phyloP scores from a whole-genome alignment of 2,888 invertebrate genomes.

The Lasioglossum villosulum region DNA sequence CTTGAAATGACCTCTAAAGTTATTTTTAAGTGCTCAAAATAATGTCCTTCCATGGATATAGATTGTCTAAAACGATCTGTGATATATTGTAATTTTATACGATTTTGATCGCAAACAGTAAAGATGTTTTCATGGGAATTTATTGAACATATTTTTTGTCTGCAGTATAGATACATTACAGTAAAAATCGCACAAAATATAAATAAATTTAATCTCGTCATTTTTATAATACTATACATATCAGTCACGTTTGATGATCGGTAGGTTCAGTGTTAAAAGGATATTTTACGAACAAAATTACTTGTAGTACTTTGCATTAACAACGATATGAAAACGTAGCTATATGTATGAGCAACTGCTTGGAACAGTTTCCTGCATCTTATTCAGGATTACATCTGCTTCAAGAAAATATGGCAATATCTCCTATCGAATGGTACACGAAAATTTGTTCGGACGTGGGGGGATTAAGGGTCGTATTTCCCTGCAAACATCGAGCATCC shows the following conservation, averaged over 20 bases:
- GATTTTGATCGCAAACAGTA: neutral
- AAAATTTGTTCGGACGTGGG: neutral
- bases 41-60: no score
- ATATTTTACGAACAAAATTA: neutral
- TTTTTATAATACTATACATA: no score
- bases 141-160: no score
- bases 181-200: no score
- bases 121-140: no score
- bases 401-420: neutral
- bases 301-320: neutral
- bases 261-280: no score
- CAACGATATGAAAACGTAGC: neutral
- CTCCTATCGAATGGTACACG: neutral
- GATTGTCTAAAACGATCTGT: no score
- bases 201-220: no score
- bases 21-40: no score
- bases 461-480: slow-evolving; percentile 24
- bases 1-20: no score
- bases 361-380: neutral
- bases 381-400: neutral
- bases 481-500: slow-evolving; percentile 25
- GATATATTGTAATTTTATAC: neutral
- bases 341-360: neutral
- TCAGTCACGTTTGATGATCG: no score
- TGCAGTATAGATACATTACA: no score